Conservation (phyloP, 2,113 vertebrate genomes). For the Orcinus orca region DNA sequence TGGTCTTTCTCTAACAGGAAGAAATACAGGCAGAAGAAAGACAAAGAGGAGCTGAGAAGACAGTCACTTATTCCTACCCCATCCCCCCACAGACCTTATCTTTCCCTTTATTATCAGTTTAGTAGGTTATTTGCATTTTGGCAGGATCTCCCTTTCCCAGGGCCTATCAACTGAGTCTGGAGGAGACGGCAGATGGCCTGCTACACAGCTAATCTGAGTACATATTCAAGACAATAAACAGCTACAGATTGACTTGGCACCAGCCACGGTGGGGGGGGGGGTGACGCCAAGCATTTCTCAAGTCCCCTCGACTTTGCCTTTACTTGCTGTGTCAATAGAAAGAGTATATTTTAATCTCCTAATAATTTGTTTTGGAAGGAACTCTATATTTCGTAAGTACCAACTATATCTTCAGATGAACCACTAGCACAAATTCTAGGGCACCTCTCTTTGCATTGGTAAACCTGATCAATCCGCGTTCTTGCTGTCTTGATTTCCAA, state of each 20-base stretch:
- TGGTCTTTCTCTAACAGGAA: neutral
- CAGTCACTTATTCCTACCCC: neutral
- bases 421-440: neutral
- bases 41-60: neutral
- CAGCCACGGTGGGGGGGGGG: neutral
- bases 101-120: conserved; percentile 13
- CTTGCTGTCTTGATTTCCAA: neutral
- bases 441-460: neutral
- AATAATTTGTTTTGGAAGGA: conserved; percentile 18
- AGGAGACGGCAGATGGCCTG: conserved; percentile 69
- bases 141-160: conserved; percentile 51
- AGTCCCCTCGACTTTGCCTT: conserved; percentile 30
- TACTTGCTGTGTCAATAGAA: neutral
- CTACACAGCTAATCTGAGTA: conserved; percentile 66
- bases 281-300: neutral
- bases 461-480: neutral
- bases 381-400: neutral
- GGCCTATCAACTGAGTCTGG: neutral
- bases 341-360: conserved; percentile 20
- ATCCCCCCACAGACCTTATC: neutral
- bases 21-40: neutral
- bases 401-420: neutral
- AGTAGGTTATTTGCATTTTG: conserved; percentile 56
- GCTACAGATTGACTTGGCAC: conserved; percentile 67
- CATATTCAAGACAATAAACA: conserved; percentile 64